These are phyloP conservation scores for Rhineura floridana DNA, from an alignment of 2,113 vertebrate species.

Conservation along the genomic window DNA sequence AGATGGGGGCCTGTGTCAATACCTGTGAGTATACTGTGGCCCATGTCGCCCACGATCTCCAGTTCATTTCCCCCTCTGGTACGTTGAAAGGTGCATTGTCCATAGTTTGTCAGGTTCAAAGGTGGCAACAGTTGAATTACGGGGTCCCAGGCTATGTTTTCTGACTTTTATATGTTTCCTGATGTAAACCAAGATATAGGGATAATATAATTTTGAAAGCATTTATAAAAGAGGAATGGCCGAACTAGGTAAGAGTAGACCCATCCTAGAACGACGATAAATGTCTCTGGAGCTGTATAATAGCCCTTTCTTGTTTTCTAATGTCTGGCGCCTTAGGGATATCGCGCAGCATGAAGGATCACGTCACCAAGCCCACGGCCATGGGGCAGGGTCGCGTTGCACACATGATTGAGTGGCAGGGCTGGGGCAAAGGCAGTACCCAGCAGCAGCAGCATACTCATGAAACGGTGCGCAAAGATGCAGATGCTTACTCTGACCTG, in stretches of 20 bases:
- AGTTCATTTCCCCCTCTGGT: neutral
- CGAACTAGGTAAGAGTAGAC: neutral
- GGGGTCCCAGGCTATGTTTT: neutral
- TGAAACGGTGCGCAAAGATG: constrained; percentile 88
- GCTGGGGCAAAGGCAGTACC: constrained; percentile 86
- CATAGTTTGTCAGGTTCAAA: neutral
- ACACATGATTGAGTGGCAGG: constrained; percentile 99
- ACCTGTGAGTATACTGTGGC: neutral
- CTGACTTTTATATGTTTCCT: neutral
- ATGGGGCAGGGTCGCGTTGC: constrained; percentile 96
- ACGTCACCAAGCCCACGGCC: constrained; percentile 95
- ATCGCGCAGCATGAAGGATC: constrained; percentile 94
- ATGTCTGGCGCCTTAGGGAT: constrained; percentile 83
- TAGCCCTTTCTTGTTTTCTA: constrained; percentile 62
- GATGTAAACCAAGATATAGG: neutral
- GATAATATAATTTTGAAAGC: neutral
- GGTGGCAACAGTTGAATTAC: neutral
- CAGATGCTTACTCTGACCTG: constrained; percentile 95
- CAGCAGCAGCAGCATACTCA: constrained; percentile 87
- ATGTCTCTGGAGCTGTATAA: constrained; percentile 38
- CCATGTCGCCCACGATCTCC: neutral
- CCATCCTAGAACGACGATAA: neutral
- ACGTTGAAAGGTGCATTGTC: neutral
- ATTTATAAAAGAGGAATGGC: neutral
- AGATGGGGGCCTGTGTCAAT: no score